These are phyloP conservation scores for Aeoliscus strigatus DNA, from an alignment of 2,797 vertebrate genomes.

Conservation along the genomic window DNA sequence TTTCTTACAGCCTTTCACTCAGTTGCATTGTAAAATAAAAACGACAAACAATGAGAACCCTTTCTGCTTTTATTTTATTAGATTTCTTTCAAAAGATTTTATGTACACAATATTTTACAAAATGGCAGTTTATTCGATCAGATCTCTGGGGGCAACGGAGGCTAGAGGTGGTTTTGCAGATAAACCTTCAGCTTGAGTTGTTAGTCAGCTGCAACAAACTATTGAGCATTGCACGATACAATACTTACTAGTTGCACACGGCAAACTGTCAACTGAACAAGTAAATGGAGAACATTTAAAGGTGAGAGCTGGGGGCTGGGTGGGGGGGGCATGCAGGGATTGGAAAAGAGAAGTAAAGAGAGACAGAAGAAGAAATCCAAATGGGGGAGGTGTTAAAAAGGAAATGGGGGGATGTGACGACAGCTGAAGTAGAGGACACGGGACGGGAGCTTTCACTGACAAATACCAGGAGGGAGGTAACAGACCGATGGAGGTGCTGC, in stretches of 20 bases:
- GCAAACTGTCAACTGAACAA: conserved; percentile 48
- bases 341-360: conserved; percentile 14
- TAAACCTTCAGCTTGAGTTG: conserved; percentile 60
- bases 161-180: conserved; percentile 25
- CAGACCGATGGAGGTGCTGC: conserved; percentile 48
- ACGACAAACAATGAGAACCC: neutral
- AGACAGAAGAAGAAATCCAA: conserved; percentile 18
- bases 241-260: conserved; percentile 68
- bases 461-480: conserved; percentile 35
- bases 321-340: conserved; percentile 34
- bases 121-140: conserved; percentile 62
- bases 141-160: conserved; percentile 39
- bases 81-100: conserved; percentile 48
- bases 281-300: conserved; percentile 40
- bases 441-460: conserved; percentile 25
- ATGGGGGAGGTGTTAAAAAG: conserved; percentile 27
- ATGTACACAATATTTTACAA: conserved; percentile 73
- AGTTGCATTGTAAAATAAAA: neutral
- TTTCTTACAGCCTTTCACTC: neutral
- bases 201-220: conserved; percentile 72
- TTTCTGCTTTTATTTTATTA: conserved; percentile 63
- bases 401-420: conserved; percentile 30
- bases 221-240: conserved; percentile 59
- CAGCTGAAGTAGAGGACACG: conserved; percentile 17
- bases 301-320: conserved; percentile 21